Conservation (phyloP, 2,797 vertebrate species). For the Hoplostethus mediterraneus region DNA sequence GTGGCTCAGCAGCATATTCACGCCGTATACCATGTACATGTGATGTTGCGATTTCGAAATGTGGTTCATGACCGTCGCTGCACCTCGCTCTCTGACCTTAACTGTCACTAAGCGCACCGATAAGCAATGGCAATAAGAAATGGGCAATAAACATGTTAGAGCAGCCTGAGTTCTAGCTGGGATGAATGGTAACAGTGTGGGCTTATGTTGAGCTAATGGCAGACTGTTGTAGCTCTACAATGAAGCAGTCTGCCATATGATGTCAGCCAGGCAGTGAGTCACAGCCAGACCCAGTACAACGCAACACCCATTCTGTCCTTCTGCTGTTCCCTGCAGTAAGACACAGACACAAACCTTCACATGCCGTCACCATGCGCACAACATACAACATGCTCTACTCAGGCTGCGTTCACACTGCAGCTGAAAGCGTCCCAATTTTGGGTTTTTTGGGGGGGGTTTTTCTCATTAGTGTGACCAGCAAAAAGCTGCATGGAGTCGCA, state of each 20-base stretch:
- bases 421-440: neutral
- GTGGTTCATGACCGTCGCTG: slow-evolving; percentile 22
- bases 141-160: slow-evolving; percentile 17
- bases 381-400: neutral
- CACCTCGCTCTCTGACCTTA: slow-evolving; percentile 40
- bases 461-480: neutral
- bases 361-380: neutral
- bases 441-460: neutral
- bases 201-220: slow-evolving; percentile 50
- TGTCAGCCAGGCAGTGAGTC: slow-evolving; percentile 71
- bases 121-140: neutral
- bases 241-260: slow-evolving; percentile 61
- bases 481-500: neutral
- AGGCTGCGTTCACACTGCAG: neutral
- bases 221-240: slow-evolving; percentile 51
- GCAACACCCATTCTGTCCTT: slow-evolving; percentile 47
- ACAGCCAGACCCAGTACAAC: slow-evolving; percentile 44
- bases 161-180: slow-evolving; percentile 19
- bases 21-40: slow-evolving; percentile 7
- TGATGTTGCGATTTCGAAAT: slow-evolving; percentile 19
- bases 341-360: slow-evolving; percentile 18
- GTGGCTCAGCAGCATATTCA: neutral
- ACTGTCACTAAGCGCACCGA: slow-evolving; percentile 15
- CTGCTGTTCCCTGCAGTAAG: slow-evolving; percentile 43
- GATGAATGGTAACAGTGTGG: slow-evolving; percentile 36